phyloP scores from a whole-genome alignment of 2,888 invertebrate genomes.

The Blastobasis adustella region DNA sequence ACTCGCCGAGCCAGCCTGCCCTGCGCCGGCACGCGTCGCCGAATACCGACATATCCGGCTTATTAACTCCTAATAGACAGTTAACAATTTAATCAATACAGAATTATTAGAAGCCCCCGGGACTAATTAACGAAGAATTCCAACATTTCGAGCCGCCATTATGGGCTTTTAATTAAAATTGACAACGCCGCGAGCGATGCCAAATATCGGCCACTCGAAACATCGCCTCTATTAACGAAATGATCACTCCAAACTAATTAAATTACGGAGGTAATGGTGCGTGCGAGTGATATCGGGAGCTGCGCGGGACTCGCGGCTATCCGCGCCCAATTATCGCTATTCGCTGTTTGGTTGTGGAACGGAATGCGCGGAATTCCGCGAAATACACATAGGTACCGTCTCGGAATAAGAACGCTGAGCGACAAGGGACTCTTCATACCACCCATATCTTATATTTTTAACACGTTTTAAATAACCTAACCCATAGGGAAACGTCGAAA shows the following conservation, averaged over 20 bases:
- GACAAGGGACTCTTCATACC: no score
- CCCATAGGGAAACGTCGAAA: no score
- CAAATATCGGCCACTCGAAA: conserved; percentile 50
- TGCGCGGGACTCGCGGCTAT: conserved; percentile 1
- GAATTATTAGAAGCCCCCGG: conserved; percentile 71
- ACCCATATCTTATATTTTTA: no score
- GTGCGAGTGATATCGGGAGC: conserved; percentile 55
- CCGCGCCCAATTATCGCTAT: background rate
- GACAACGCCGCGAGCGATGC: conserved; percentile 60
- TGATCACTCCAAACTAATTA: conserved; percentile 74
- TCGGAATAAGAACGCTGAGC: no score
- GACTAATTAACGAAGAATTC: conserved; percentile 73
- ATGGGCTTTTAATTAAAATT: conserved; percentile 70
- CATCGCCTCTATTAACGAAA: conserved; percentile 71
- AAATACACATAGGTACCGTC: no score
- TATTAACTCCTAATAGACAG: conserved; percentile 55
- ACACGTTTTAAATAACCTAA: no score
- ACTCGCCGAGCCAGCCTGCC: conserved; percentile 16
- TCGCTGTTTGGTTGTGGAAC: background rate
- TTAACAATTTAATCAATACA: conserved; percentile 44
- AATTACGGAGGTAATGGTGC: conserved; percentile 72
- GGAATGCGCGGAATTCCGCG: background rate
- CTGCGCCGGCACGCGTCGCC: conserved; percentile 48
- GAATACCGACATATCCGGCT: conserved; percentile 51
- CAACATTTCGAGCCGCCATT: conserved; percentile 69